Conservation (phyloP, 2,113 vertebrate species). For the Haliaeetus leucogaster region DNA sequence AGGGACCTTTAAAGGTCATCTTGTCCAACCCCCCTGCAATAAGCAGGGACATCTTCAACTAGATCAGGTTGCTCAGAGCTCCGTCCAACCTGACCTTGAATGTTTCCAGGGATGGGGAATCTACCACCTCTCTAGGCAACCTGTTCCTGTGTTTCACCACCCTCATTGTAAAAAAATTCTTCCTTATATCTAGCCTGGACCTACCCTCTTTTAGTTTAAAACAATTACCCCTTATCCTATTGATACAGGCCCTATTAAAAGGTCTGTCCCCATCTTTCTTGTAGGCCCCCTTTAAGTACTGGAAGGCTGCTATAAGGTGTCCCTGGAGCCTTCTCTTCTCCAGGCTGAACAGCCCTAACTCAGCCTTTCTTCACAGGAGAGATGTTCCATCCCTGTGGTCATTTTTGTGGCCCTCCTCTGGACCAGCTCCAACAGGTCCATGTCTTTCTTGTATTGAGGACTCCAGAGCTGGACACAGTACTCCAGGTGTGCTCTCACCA, state of each 20-base stretch:
- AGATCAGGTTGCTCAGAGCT: not conserved
- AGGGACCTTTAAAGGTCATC: not conserved
- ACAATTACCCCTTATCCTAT: not conserved
- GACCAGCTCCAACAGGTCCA: not conserved
- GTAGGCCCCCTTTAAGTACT: not conserved
- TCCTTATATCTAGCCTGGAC: not conserved
- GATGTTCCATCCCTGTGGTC: not conserved
- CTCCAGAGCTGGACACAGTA: not conserved
- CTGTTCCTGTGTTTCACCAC: not conserved
- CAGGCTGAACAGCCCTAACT: not conserved
- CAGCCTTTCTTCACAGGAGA: not conserved
- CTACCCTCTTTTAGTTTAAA: not conserved
- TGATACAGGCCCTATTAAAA: not conserved
- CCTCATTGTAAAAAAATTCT: not conserved
- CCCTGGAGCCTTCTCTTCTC: not conserved
- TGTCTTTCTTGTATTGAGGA: not conserved
- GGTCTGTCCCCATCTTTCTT: not conserved
- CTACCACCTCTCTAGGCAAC: not conserved
- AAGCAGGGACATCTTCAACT: not conserved
- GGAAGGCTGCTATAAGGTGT: not conserved
- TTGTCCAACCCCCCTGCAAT: not conserved
- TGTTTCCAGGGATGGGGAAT: not conserved
- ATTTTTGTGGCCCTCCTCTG: not conserved
- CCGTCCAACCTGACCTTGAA: not conserved
- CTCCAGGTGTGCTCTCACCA: not conserved